Evolutionary conservation across 2,113 vertebrate genomes (phyloP).

Genomic region (Hippolais icterina): DNA sequence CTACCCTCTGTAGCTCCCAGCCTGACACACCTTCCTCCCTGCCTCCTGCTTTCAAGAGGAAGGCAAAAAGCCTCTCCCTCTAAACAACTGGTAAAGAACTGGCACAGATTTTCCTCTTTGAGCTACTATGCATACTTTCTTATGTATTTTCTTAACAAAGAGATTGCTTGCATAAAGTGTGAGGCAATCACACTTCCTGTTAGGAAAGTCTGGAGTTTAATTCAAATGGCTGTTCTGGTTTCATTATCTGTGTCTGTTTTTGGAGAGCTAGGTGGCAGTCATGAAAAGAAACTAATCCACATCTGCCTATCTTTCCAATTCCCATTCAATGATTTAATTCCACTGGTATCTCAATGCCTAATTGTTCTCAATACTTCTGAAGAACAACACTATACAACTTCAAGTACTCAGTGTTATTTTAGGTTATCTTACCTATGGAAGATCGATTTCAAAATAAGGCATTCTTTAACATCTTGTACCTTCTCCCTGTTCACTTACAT

Average conservation of each 20-base stretch:
- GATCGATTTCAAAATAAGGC: not conserved
- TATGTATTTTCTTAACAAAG: not conserved
- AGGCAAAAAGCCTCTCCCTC: not conserved
- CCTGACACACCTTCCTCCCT: not conserved
- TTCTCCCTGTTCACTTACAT: not conserved
- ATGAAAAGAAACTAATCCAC: not conserved
- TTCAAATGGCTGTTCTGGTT: not conserved
- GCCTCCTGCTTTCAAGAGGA: not conserved
- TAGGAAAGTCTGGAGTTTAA: not conserved
- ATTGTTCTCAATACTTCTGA: not conserved
- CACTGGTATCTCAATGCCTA: accelerated
- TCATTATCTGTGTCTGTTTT: not conserved
- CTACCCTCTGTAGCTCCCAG: not conserved
- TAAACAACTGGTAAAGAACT: not conserved
- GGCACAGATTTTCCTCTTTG: not conserved
- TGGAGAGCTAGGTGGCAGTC: not conserved
- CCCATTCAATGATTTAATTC: not conserved
- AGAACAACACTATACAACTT: not conserved
- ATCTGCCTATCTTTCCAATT: not conserved
- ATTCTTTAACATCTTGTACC: not conserved
- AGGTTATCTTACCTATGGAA: not conserved
- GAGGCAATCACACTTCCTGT: not conserved
- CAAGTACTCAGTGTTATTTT: not conserved
- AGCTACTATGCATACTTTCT: not conserved
- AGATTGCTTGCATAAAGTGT: not conserved